Evolutionary conservation across 2,888 invertebrate genomes (phyloP).

Genomic region (Stenurella melanura): DNA sequence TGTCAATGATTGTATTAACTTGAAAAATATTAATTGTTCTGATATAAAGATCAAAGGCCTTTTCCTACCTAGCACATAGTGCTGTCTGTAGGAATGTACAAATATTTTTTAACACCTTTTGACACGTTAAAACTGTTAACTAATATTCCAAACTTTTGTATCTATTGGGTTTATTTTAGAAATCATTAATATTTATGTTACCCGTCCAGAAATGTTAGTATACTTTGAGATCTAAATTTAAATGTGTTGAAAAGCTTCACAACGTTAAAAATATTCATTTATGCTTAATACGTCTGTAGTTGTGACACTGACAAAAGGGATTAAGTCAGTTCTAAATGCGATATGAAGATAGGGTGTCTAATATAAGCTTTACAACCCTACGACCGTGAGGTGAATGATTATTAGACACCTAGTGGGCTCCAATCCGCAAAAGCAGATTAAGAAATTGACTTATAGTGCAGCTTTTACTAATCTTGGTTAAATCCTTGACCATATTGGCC

Average conservation of each 20-base stretch:
- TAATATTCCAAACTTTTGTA: conserved; percentile 22
- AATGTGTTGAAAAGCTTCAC: conserved; percentile 61
- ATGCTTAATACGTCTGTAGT: conserved; percentile 63
- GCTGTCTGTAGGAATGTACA: not conserved
- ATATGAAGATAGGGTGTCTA: conserved; percentile 45
- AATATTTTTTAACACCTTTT: conserved; percentile 7
- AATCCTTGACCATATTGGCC: conserved; percentile 55
- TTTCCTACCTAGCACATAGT: not conserved
- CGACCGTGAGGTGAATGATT: conserved; percentile 63
- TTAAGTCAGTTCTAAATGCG: conserved; percentile 53
- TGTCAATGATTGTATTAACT: not conserved
- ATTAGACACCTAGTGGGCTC: conserved; percentile 61
- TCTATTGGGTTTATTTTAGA: conserved; percentile 19
- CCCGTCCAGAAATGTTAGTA: conserved; percentile 33
- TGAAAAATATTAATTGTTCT: not conserved
- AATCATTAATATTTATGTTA: conserved; percentile 43
- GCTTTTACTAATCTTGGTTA: conserved; percentile 52
- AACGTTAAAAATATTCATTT: conserved; percentile 63
- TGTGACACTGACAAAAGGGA: conserved; percentile 66
- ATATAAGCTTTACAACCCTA: conserved; percentile 51
- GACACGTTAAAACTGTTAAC: conserved; percentile 19
- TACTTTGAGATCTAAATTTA: conserved; percentile 52
- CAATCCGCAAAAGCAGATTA: conserved; percentile 63
- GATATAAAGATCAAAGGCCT: not conserved
- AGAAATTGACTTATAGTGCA: conserved; percentile 60